phyloP scores from a whole-genome alignment of 2,888 invertebrate genomes.

The Scelioninae gen. 1 region DNA sequence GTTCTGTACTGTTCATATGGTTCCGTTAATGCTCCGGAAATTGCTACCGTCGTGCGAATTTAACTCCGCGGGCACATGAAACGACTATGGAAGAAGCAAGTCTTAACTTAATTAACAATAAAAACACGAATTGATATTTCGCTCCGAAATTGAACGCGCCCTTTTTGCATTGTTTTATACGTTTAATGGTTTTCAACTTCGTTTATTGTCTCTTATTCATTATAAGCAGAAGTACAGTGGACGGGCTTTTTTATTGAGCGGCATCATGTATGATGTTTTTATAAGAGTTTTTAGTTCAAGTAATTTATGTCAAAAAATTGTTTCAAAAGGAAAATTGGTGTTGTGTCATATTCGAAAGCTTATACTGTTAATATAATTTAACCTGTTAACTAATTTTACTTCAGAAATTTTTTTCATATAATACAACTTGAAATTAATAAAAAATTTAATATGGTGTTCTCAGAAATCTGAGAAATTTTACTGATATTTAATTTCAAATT shows the following conservation, averaged over 20 bases:
- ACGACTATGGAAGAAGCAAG: conserved; percentile 33
- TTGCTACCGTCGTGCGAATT: conserved; percentile 59
- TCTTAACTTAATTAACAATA: conserved; percentile 64
- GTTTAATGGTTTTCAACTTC: conserved; percentile 33
- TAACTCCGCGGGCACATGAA: conserved; percentile 27
- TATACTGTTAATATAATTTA: too few species aligned
- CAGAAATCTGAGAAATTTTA: too few species aligned
- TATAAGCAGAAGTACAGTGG: conserved; percentile 26
- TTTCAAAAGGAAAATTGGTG: too few species aligned
- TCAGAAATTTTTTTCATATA: too few species aligned
- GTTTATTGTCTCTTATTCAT: conserved; percentile 49
- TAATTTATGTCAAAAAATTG: too few species aligned
- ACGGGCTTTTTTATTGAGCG: conserved; percentile 4
- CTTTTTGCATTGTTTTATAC: conserved; percentile 49
- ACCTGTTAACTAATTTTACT: too few species aligned
- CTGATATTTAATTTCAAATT: background rate
- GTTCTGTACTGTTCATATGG: conserved; percentile 16
- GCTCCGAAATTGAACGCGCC: conserved; percentile 50
- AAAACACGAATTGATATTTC: conserved; percentile 62
- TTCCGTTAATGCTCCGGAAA: conserved; percentile 60
- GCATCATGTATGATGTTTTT: conserved; percentile 21
- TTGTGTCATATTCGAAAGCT: too few species aligned
- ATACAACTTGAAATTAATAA: too few species aligned
- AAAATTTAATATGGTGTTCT: too few species aligned
- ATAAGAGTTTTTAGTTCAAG: too few species aligned